Evolutionary conservation across 2,797 vertebrate genomes (phyloP), one percentile per base, ranked within the genome.

Genomic region (Danio kyathit): DNA sequence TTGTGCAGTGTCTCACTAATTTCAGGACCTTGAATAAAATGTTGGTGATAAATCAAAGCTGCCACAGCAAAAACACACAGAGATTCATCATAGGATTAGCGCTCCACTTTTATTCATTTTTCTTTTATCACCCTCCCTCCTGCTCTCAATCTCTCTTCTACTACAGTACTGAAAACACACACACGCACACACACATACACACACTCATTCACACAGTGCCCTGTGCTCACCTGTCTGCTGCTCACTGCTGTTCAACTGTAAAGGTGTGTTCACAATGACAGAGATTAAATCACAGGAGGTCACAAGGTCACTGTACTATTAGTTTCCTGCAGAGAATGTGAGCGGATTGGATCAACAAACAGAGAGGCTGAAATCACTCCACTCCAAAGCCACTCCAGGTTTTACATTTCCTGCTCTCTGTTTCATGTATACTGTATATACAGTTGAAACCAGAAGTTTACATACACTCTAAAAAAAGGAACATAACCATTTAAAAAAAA

Each of bases 31-130:
- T 92, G 91, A 91, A 90, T 91, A 90, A 93, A 93, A 89, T 89
- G 90, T 90, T 89, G 85, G 90, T 88, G 89, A 93, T 94, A 93
- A 93, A 94, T 94, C 92, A 93, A 89, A 90, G 75, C 88, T 92
- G 91, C 89, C 92, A 92, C 80, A 59, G 83, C 87, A 87, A 93
- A 92, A 92, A 93, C 91, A 93, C 89, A 93, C 90, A 93, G 86
- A 90, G 87, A 93, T 93, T 90, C 89, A 92, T 93, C 91, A 93
- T 87, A 41, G 88, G 86, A 91, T 93, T 93, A 91, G 85, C 61
- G 54, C 83, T 91, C 89, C 78, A 88, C 86, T 91, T 91, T 92
- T 92, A 89, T 90, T 89, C 85, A 87, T 89, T 86, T 89, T 87
- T 86, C 82, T 86, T 84, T 88, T 48, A 74, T 59, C 71, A 21